Percentiles rank a stretch among this genome's conserved stretches.
These are phyloP conservation scores for Camponotus pennsylvanicus DNA, from an alignment of 1,140 invertebrate species.

Conservation along the genomic window DNA sequence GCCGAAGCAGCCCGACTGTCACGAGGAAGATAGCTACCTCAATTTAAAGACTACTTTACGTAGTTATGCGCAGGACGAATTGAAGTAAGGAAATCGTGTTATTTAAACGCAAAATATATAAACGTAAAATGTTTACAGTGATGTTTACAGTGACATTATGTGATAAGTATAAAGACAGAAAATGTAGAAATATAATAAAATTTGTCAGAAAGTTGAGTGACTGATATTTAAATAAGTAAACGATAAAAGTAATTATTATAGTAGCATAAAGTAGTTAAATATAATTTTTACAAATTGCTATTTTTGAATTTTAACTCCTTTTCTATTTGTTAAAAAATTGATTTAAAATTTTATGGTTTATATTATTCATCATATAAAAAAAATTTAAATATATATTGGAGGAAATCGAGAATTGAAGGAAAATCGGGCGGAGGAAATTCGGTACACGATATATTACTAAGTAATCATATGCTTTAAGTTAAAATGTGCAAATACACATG, in stretches of 20 bases:
- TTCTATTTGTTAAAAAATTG: neutral
- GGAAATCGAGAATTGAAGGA: neutral
- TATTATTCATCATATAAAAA: neutral
- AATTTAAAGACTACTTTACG: conserved; percentile 29
- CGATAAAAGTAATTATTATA: neutral
- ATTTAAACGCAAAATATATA: neutral
- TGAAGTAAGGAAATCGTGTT: conserved; percentile 9
- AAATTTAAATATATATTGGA: neutral
- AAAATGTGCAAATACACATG: neutral
- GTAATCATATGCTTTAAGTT: neutral
- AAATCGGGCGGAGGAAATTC: conserved; percentile 3
- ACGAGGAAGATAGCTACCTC: neutral
- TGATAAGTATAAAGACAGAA: neutral
- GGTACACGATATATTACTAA: conserved; percentile 8
- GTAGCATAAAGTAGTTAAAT: neutral
- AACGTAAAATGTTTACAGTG: neutral
- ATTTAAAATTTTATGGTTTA: neutral
- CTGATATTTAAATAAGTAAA: neutral
- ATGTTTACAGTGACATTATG: neutral
- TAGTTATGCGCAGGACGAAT: conserved; percentile 1
- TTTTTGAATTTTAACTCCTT: neutral
- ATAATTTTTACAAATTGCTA: neutral
- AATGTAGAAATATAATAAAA: neutral
- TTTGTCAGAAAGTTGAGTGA: neutral
- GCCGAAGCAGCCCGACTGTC: neutral